These are phyloP conservation scores for human DNA, from an alignment of 2,113 vertebrate genomes.

Conservation along the genomic window GRCh38 chr17:60388001-60388500, in stretches of 20 bases:
- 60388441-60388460: slow-evolving; percentile 46
- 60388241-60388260: slow-evolving; percentile 37
- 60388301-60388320: too few species aligned
- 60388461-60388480: background rate
- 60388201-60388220: slow-evolving; percentile 33
- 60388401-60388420: slow-evolving; percentile 22
- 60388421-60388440: slow-evolving; percentile 46
- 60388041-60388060: background rate
- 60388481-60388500: slow-evolving; percentile 46
- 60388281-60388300: background rate
- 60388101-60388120: background rate
- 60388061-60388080: background rate
- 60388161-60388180: background rate
- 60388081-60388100: slow-evolving; percentile 39
- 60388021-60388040: background rate
- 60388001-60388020: background rate
- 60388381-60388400: background rate
- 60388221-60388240: slow-evolving; percentile 26
- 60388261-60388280: slow-evolving; percentile 54
- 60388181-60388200: background rate
- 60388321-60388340: background rate
- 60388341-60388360: slow-evolving; percentile 42
- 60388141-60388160: background rate
- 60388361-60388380: background rate
- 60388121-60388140: slow-evolving; percentile 31